Conservation (phyloP, 2,888 invertebrate species). For the Rhamphomyia laevipes region DNA sequence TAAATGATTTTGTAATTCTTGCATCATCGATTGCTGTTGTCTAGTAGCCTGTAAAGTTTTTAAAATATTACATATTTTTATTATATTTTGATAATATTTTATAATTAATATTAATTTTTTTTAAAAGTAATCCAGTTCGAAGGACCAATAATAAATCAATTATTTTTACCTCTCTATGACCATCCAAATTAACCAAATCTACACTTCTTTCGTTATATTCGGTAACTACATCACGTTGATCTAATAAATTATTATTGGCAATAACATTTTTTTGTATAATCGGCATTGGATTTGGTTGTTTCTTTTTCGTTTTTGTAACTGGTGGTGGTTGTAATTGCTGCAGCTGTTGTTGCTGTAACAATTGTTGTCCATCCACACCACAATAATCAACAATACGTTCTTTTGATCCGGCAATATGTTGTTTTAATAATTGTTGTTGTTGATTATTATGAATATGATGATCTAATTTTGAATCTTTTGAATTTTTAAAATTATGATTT, state of each 20-base stretch:
- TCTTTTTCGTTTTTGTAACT: slow-evolving; percentile 27
- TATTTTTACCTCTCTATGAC: slow-evolving; percentile 12
- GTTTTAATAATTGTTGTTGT: slow-evolving; percentile 34
- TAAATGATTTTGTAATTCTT: slow-evolving; percentile 50
- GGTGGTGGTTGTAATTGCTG: slow-evolving; percentile 20
- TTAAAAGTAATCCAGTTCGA: too few species aligned
- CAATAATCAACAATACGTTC: slow-evolving; percentile 34
- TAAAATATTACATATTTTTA: neutral
- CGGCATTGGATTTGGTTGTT: slow-evolving; percentile 31
- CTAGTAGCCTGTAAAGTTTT: slow-evolving; percentile 26
- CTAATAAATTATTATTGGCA: slow-evolving; percentile 16
- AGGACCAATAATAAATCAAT: neutral
- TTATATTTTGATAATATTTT: too few species aligned
- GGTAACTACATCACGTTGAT: slow-evolving; percentile 11
- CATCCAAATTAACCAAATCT: slow-evolving; percentile 12
- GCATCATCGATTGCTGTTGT: slow-evolving; percentile 37
- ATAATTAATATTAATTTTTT: too few species aligned
- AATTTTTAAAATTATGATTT: slow-evolving; percentile 28
- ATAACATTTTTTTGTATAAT: slow-evolving; percentile 5
- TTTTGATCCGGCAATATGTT: slow-evolving; percentile 40
- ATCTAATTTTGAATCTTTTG: slow-evolving; percentile 17
- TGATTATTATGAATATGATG: slow-evolving; percentile 36
- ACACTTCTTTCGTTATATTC: slow-evolving; percentile 4
- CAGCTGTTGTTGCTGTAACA: slow-evolving; percentile 16
- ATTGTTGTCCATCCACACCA: slow-evolving; percentile 8